phyloP scores from a whole-genome alignment of 2,797 vertebrate species.

The Myotis vivesi region DNA sequence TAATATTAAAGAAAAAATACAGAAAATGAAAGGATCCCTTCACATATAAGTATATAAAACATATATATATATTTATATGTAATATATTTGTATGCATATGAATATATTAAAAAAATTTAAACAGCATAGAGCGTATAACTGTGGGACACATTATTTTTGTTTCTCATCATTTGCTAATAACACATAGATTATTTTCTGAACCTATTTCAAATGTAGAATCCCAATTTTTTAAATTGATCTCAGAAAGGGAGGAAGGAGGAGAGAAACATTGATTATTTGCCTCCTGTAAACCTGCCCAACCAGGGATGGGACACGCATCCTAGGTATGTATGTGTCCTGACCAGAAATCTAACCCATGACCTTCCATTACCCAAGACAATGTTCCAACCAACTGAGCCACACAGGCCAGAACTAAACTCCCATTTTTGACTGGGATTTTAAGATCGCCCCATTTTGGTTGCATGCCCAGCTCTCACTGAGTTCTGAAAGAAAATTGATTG shows the following conservation, averaged over 20 bases:
- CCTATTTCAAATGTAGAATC: neutral
- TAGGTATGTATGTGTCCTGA: neutral
- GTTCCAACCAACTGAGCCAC: neutral
- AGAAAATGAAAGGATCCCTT: neutral
- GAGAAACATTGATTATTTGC: neutral
- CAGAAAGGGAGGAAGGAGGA: neutral
- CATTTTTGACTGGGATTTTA: neutral
- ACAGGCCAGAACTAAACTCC: neutral
- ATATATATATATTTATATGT: neutral
- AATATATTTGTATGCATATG: neutral
- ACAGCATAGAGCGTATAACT: neutral
- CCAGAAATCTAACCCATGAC: neutral
- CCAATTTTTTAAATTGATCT: no score
- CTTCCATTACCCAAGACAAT: neutral
- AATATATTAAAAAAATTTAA: neutral
- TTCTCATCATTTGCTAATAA: conserved; percentile 17
- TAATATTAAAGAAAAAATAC: conserved; percentile 25
- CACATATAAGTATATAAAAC: neutral
- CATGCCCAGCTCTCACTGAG: neutral
- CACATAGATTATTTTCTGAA: neutral
- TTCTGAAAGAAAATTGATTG: neutral
- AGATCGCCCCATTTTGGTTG: neutral
- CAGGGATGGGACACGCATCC: neutral
- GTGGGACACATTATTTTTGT: neutral
- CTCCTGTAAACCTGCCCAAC: neutral